A percentile compares a stretch with the other conserved stretches of the same genome.
These are phyloP conservation scores for Cnemophilus loriae DNA, from an alignment of 2,113 vertebrate species.

Conservation along the genomic window DNA sequence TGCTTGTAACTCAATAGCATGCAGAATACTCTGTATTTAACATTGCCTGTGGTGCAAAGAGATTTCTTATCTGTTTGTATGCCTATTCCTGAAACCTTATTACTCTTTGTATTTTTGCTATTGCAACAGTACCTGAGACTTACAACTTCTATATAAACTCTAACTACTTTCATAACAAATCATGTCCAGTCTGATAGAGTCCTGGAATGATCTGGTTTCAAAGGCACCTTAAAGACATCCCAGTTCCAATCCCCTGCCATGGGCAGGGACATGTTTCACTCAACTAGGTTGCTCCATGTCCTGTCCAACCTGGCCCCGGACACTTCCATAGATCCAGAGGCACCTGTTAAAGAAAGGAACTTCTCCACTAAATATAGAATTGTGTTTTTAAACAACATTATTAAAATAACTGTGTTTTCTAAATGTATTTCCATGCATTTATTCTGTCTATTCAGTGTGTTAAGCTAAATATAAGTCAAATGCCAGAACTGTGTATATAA, in stretches of 20 bases:
- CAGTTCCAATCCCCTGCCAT: neutral
- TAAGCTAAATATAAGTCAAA: neutral
- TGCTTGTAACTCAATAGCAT: neutral
- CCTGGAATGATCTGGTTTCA: neutral
- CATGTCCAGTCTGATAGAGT: neutral
- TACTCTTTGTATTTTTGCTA: neutral
- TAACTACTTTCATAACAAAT: neutral
- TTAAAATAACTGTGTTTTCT: neutral
- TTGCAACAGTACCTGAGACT: neutral
- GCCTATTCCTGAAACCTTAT: neutral
- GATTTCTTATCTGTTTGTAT: neutral
- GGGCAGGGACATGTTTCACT: neutral
- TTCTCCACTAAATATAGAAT: neutral
- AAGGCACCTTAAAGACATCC: neutral
- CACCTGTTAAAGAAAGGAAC: neutral
- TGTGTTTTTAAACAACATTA: neutral
- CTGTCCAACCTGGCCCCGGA: neutral
- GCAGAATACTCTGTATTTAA: neutral
- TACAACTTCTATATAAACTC: neutral
- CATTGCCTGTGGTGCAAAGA: rapidly evolving
- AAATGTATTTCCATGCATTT: neutral
- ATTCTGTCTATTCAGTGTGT: neutral
- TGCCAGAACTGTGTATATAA: neutral
- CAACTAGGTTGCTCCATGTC: neutral
- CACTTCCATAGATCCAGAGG: neutral